Conservation (phyloP, 2,113 vertebrate species). For the Gnathochromis pfefferi region DNA sequence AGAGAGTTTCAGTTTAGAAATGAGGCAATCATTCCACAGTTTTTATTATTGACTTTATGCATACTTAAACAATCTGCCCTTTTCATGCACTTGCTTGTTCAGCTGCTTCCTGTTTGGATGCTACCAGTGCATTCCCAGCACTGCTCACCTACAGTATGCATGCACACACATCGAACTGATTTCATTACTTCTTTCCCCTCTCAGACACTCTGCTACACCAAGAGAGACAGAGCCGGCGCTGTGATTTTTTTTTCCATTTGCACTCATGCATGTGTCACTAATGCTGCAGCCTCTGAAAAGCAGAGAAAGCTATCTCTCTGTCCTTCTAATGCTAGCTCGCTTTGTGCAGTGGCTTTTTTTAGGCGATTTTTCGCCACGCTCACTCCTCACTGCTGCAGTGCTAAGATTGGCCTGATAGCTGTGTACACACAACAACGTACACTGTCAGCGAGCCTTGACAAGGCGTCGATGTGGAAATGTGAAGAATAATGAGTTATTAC, state of each 20-base stretch:
- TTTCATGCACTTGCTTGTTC: not conserved
- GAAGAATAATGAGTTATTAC: slow-evolving; percentile 68
- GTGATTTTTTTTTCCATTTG: slow-evolving; percentile 39
- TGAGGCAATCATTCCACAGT: not conserved
- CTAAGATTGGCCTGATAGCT: slow-evolving; percentile 39
- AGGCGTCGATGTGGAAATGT: slow-evolving; percentile 42
- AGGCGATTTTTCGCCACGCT: slow-evolving; percentile 1
- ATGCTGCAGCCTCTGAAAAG: slow-evolving; percentile 42
- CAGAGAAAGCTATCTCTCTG: slow-evolving; percentile 24
- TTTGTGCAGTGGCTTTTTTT: slow-evolving; percentile 23
- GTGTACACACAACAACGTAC: slow-evolving; percentile 24
- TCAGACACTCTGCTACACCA: not conserved
- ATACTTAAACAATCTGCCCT: not conserved
- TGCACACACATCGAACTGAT: not conserved
- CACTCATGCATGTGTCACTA: slow-evolving; percentile 60
- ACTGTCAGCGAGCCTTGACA: slow-evolving; percentile 43
- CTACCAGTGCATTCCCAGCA: not conserved
- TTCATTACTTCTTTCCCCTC: not conserved
- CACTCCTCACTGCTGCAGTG: slow-evolving; percentile 14
- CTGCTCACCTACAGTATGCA: not conserved
- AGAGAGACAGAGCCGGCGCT: slow-evolving; percentile 7
- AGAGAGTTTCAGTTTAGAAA: not conserved
- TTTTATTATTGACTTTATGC: not conserved
- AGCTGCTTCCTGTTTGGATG: not conserved
- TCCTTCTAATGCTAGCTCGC: slow-evolving; percentile 19